Percentiles rank a stretch among this genome's conserved stretches.
phyloP scores from a whole-genome alignment of 2,113 vertebrate species.

The Catharus fuscescens region DNA sequence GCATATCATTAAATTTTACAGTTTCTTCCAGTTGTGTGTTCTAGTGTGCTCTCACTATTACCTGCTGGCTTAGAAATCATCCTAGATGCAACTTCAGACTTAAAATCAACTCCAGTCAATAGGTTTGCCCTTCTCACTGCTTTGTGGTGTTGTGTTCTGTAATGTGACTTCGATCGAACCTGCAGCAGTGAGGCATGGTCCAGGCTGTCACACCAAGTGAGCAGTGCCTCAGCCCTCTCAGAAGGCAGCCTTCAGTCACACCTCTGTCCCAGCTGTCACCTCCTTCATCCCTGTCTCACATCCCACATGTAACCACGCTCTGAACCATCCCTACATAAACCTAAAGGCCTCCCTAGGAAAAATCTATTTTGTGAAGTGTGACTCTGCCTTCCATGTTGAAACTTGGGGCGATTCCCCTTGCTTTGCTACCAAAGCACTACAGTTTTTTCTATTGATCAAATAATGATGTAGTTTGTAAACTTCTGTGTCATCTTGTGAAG shows the following conservation, averaged over 20 bases:
- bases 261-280: background rate
- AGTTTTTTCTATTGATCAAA: background rate
- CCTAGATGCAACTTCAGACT: background rate
- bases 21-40: background rate
- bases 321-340: background rate
- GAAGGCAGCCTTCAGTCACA: background rate
- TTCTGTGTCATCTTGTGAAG: background rate
- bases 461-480: background rate
- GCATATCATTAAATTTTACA: background rate
- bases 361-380: background rate
- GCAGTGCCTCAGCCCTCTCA: background rate
- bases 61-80: background rate
- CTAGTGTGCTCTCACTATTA: no score
- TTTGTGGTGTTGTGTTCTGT: background rate
- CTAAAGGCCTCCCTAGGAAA: background rate
- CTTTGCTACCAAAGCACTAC: background rate
- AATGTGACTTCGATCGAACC: accelerated
- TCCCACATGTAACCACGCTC: background rate
- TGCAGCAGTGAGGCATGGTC: accelerated
- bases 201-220: background rate
- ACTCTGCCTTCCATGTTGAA: background rate
- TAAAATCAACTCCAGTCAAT: background rate
- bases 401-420: background rate
- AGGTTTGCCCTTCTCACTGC: background rate
- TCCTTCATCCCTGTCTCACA: background rate